Base-by-base conservation (phyloP, 2,888 invertebrate genomes). In the Allygus modestus region DNA sequence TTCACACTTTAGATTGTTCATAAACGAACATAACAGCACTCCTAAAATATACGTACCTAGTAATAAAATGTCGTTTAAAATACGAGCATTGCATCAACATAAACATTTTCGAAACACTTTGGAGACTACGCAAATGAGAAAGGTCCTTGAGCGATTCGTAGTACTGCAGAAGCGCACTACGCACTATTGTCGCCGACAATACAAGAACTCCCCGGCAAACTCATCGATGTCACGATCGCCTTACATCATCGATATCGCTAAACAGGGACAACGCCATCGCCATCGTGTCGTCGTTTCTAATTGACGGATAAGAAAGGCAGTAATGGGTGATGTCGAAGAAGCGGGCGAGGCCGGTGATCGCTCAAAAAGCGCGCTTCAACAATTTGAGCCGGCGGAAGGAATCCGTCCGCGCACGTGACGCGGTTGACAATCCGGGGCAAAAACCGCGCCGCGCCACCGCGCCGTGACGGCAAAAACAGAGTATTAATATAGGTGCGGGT, bases 221-320 rank as follows among this genome's bases (percentile, higher is more conserved):
- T 1, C 17, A 46, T 37, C 46, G 17, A 46, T 46, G 65, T 65
- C 26, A 28, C 77, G 41, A 20, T 20, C 41, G 17, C 73, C 2
- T 23, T 20, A 46, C 26, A 46, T 46, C 51, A 46, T 43, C 77
- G 23, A 43, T 77, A 51, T n/a, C 43, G 37, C 58, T 23, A 23
- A 58, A 58, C 58, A 31, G 65, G 7, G 65, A 65, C 17, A n/a
- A n/a, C n/a, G n/a, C n/a, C n/a, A 41, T 17, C 43, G 58, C 26
- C 58, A 23, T 23, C 51, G n/a, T 51, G 58, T 58, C 58, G 73
- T 7, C 33, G n/a, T 41, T 73, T 73, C 37, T 73, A 73, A 73
- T 73, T 73, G 73, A 73, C 41, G 73, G 46, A 77, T 54, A 77
- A 77, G 77, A 46, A 75, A 46, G n/a, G 17, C 51, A 23, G 77